These are phyloP conservation scores for Arenaria interpres DNA, from an alignment of 2,113 vertebrate genomes.

Conservation along the genomic window DNA sequence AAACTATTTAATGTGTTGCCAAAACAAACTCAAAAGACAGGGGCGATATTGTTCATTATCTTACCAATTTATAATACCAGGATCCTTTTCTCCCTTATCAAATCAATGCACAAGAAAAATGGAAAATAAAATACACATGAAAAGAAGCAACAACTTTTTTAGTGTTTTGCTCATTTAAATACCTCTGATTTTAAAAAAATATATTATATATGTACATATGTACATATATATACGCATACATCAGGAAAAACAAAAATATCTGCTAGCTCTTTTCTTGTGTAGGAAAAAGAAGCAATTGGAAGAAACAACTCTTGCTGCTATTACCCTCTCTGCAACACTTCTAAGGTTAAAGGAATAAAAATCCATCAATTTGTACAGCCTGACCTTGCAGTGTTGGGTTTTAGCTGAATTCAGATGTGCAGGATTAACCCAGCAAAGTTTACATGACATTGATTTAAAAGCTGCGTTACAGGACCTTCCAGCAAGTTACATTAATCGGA, in stretches of 20 bases:
- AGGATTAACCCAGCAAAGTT: constrained; percentile 51
- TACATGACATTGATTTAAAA: constrained; percentile 50
- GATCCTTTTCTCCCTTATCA: background rate
- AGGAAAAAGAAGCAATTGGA: constrained; percentile 34
- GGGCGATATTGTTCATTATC: background rate
- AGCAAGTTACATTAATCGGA: constrained; percentile 40
- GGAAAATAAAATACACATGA: background rate
- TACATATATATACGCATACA: background rate
- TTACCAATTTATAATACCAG: background rate
- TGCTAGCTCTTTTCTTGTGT: background rate
- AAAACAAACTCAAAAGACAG: background rate
- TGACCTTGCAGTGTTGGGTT: constrained; percentile 25
- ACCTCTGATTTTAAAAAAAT: background rate
- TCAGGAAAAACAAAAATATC: background rate
- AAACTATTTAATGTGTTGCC: background rate
- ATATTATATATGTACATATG: background rate
- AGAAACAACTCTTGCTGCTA: constrained; percentile 38
- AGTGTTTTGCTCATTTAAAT: background rate
- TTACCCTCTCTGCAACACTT: constrained; percentile 48
- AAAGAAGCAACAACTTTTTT: background rate
- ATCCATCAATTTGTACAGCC: constrained; percentile 57
- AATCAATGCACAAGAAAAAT: background rate
- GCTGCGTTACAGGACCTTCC: constrained; percentile 31
- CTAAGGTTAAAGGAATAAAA: constrained; percentile 66
- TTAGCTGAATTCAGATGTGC: constrained; percentile 50